Conservation (phyloP, 2,888 invertebrate species). For the Argyresthia goedartella region DNA sequence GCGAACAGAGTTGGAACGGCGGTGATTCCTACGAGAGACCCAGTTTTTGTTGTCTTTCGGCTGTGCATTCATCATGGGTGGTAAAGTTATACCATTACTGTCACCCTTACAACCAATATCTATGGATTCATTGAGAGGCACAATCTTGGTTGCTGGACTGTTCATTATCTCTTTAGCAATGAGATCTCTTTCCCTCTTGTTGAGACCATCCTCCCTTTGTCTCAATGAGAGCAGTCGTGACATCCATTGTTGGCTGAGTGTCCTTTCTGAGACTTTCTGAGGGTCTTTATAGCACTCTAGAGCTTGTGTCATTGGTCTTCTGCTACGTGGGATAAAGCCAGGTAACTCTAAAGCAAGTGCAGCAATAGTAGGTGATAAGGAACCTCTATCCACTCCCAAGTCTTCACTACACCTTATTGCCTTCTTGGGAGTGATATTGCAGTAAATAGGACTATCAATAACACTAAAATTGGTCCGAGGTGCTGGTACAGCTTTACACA, state of each 20-base stretch:
- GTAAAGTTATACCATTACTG: constrained; percentile 55
- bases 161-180: constrained; percentile 53
- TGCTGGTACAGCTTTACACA: constrained; percentile 34
- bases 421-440: constrained; percentile 39
- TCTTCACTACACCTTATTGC: constrained; percentile 19
- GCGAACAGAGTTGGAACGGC: constrained; percentile 33
- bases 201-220: constrained; percentile 62
- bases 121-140: constrained; percentile 26
- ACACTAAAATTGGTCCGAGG: constrained; percentile 34
- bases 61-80: constrained; percentile 33
- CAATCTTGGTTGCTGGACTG: constrained; percentile 42
- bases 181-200: constrained; percentile 58
- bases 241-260: constrained; percentile 70
- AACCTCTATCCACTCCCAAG: constrained; percentile 12
- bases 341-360: constrained; percentile 60
- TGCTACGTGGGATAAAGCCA: constrained; percentile 54
- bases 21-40: constrained; percentile 34
- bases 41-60: constrained; percentile 17
- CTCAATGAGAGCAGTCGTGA: constrained; percentile 62
- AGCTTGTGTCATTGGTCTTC: constrained; percentile 36
- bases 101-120: constrained; percentile 14
- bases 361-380: constrained; percentile 53
- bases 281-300: constrained; percentile 40
- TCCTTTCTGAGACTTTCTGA: constrained; percentile 63
- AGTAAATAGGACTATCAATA: constrained; percentile 46